These are phyloP conservation scores for Dendrolimus kikuchii DNA, from an alignment of 1,140 invertebrate species.

Conservation along the genomic window DNA sequence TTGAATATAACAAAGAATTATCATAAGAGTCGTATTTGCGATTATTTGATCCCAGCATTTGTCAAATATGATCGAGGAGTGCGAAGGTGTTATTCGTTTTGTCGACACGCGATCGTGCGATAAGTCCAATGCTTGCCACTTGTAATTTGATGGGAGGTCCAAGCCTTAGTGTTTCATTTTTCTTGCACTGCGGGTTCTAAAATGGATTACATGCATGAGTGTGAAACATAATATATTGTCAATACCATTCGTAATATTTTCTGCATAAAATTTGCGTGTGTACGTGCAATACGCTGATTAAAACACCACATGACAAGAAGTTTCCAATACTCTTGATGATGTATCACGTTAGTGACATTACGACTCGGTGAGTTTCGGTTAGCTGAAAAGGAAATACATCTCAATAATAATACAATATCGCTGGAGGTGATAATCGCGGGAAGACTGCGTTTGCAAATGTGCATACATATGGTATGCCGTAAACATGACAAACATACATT, in stretches of 20 bases:
- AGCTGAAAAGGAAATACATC: constrained; percentile 26
- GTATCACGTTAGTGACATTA: not conserved
- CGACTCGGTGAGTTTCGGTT: not conserved
- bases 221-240: not conserved
- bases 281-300: not conserved
- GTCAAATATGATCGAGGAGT: constrained; percentile 41
- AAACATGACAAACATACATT: constrained; percentile 60
- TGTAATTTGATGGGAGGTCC: constrained; percentile 40
- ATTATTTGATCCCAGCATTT: constrained; percentile 36
- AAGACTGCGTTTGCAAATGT: constrained; percentile 32
- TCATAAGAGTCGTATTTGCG: constrained; percentile 17
- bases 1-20: constrained; percentile 10
- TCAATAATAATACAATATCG: constrained; percentile 30
- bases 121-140: constrained; percentile 31
- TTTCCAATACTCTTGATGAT: constrained; percentile 1
- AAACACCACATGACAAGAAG: not conserved
- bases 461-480: constrained; percentile 40
- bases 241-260: too few relatives aligned
- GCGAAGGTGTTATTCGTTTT: constrained; percentile 41
- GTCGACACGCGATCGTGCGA: constrained; percentile 40
- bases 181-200: constrained; percentile 1
- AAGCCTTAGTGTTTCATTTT: constrained; percentile 17
- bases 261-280: too few relatives aligned
- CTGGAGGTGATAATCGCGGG: constrained; percentile 31
- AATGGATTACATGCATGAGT: not conserved